Percentiles rank a stretch among this genome's conserved stretches.
Conservation (phyloP, 2,797 vertebrate genomes). For the Periparus ater region DNA sequence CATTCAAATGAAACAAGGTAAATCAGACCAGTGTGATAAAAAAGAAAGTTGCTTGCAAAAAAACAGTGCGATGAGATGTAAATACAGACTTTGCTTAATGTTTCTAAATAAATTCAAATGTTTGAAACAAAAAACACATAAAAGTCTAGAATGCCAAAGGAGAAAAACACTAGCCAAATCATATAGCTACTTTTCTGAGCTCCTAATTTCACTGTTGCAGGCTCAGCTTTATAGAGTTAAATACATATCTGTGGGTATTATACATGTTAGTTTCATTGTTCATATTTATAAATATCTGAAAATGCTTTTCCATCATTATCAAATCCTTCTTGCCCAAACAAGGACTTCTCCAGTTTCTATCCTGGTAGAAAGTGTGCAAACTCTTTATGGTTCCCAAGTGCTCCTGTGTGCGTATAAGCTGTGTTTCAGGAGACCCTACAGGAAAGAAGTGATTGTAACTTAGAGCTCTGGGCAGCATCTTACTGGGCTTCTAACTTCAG, state of each 20-base stretch:
- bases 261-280: background rate
- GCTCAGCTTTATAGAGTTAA: background rate
- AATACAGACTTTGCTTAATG: background rate
- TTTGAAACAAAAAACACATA: background rate
- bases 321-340: background rate
- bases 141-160: background rate
- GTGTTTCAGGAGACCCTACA: background rate
- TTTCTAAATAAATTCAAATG: background rate
- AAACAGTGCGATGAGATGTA: background rate
- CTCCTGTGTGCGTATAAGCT: background rate
- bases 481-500: background rate
- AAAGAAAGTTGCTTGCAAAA: background rate
- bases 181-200: background rate
- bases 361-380: background rate
- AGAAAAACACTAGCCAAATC: background rate
- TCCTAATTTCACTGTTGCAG: background rate
- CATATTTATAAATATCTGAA: background rate
- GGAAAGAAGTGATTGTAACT: background rate
- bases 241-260: background rate
- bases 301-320: background rate
- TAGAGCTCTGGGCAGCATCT: background rate
- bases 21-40: background rate
- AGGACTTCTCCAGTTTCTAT: background rate
- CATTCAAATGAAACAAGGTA: background rate
- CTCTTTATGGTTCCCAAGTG: fast-evolving